These are phyloP conservation scores for Cephus nigrinus DNA, from an alignment of 2,888 invertebrate species.

Conservation along the genomic window DNA sequence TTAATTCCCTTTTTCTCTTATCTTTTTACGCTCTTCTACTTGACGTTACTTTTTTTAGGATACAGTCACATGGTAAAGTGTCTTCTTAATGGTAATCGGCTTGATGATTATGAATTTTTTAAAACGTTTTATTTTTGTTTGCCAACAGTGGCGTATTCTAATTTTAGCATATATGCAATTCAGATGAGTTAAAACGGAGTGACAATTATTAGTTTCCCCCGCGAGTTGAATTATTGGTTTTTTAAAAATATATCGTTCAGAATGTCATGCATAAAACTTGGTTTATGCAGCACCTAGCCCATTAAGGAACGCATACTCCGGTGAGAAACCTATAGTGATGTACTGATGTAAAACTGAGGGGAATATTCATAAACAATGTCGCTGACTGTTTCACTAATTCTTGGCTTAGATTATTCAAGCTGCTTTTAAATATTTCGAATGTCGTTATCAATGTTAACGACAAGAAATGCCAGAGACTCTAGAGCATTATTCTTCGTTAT, in stretches of 20 bases:
- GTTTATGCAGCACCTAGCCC: background rate
- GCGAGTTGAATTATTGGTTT: background rate
- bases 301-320: background rate
- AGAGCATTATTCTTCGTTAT: background rate
- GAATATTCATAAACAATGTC: background rate
- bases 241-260: background rate
- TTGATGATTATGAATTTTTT: background rate
- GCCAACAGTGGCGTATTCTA: background rate
- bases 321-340: background rate
- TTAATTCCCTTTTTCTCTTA: conserved; percentile 10
- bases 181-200: background rate
- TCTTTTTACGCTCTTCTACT: conserved; percentile 2
- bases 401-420: background rate
- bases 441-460: background rate
- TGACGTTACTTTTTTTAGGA: background rate
- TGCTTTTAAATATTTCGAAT: background rate
- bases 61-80: background rate
- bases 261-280: background rate
- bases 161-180: background rate
- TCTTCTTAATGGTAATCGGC: background rate
- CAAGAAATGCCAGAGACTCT: background rate
- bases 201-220: background rate
- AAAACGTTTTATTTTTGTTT: background rate
- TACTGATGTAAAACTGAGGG: background rate
- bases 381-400: background rate